Evolutionary conservation across 2,888 invertebrate genomes (phyloP).

Genomic region (Nezara viridula): DNA sequence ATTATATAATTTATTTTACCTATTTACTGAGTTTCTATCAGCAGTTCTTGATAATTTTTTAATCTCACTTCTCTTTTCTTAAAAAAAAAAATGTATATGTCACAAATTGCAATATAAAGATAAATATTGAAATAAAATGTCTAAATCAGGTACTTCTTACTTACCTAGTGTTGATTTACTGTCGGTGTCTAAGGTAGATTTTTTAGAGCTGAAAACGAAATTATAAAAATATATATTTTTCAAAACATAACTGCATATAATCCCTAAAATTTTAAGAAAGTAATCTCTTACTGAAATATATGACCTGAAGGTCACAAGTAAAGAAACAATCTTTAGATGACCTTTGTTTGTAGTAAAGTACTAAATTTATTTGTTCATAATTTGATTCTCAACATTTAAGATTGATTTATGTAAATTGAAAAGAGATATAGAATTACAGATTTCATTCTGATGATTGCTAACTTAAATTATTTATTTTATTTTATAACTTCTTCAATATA

Average conservation of each 20-base stretch:
- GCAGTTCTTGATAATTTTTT: not conserved
- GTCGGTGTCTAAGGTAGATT: not conserved
- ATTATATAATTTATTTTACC: not conserved
- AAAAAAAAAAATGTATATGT: not conserved
- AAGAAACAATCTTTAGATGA: no score
- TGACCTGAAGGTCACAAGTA: no score
- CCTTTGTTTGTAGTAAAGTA: no score
- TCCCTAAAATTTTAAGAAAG: not conserved
- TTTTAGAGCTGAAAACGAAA: not conserved
- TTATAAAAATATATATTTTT: not conserved
- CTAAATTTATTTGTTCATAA: no score
- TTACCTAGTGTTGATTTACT: not conserved
- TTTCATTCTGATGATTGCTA: no score
- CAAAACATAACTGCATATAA: no score
- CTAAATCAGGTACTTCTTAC: not conserved
- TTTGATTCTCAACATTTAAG: no score
- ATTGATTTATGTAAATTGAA: no score
- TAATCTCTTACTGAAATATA: not conserved
- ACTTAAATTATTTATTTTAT: no score
- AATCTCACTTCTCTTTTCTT: not conserved
- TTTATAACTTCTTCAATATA: no score
- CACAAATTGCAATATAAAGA: not conserved
- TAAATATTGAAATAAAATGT: not conserved
- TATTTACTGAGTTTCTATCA: conserved; percentile 18
- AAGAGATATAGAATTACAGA: no score